Percentiles rank a stretch among this genome's conserved stretches.
These are phyloP conservation scores for Dysdera silvatica DNA, from an alignment of 1,140 invertebrate species.

Conservation along the genomic window DNA sequence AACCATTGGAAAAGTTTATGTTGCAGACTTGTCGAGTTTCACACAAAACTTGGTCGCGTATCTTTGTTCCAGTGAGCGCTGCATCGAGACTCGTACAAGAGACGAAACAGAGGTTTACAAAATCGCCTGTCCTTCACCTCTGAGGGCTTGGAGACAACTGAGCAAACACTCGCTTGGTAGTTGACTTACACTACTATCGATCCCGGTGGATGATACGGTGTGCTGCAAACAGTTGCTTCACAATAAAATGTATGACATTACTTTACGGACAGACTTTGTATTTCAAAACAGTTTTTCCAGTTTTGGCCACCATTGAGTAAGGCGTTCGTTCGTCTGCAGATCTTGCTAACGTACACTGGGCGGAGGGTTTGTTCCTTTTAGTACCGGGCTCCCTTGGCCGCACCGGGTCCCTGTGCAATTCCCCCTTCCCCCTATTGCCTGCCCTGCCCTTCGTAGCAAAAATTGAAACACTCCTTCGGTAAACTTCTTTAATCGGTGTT, in stretches of 20 bases:
- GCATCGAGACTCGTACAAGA: neutral
- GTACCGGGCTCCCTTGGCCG: neutral
- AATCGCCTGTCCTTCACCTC: neutral
- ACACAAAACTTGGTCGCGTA: neutral
- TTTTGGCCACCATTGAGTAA: neutral
- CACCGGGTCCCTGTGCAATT: neutral
- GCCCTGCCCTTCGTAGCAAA: too few species aligned
- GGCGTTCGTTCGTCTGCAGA: neutral
- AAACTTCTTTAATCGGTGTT: too few species aligned
- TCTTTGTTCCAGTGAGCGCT: neutral
- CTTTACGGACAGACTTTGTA: neutral
- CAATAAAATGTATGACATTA: neutral
- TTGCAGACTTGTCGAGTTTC: neutral
- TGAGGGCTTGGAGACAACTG: neutral
- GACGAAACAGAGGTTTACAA: neutral
- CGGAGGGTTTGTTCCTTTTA: neutral
- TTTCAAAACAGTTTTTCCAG: neutral
- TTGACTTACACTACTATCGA: neutral
- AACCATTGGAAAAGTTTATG: neutral
- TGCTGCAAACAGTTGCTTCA: neutral
- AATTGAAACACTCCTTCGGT: too few species aligned
- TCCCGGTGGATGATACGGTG: neutral
- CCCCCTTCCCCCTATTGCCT: neutral
- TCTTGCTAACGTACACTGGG: neutral
- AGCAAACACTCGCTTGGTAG: neutral